phyloP scores from a whole-genome alignment of 2,797 vertebrate genomes.

The Coendou prehensilis region DNA sequence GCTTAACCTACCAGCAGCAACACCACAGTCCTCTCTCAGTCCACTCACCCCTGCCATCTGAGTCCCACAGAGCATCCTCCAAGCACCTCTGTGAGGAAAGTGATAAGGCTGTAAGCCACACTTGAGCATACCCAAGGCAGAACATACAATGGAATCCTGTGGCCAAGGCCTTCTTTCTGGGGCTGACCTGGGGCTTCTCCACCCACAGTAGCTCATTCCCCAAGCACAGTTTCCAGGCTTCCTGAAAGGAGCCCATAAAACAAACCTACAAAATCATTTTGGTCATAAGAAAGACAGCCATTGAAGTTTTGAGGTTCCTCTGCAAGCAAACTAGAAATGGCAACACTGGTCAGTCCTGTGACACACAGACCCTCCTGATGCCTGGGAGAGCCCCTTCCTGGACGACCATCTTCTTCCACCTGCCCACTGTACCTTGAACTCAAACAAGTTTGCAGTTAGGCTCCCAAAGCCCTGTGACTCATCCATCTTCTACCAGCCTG shows the following conservation, averaged over 20 bases:
- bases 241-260: slow-evolving; percentile 6
- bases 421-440: slow-evolving; percentile 9
- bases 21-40: not conserved
- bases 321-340: not conserved
- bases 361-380: not conserved
- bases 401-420: not conserved
- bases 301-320: not conserved
- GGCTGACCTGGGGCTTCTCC: not conserved
- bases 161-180: not conserved
- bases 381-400: not conserved
- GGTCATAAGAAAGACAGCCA: too few relatives aligned
- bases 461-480: slow-evolving; percentile 45
- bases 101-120: not conserved
- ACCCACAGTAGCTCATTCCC: not conserved
- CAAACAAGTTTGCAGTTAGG: not conserved
- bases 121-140: not conserved
- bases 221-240: not conserved
- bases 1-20: slow-evolving; percentile 43
- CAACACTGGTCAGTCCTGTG: not conserved
- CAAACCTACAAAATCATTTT: not conserved
- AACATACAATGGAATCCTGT: fast-evolving
- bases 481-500: slow-evolving; percentile 23
- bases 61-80: not conserved
- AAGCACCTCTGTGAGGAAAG: not conserved
- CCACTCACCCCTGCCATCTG: not conserved